These are phyloP conservation scores for Oxyruncus cristatus DNA, from an alignment of 2,113 vertebrate species.

Conservation along the genomic window DNA sequence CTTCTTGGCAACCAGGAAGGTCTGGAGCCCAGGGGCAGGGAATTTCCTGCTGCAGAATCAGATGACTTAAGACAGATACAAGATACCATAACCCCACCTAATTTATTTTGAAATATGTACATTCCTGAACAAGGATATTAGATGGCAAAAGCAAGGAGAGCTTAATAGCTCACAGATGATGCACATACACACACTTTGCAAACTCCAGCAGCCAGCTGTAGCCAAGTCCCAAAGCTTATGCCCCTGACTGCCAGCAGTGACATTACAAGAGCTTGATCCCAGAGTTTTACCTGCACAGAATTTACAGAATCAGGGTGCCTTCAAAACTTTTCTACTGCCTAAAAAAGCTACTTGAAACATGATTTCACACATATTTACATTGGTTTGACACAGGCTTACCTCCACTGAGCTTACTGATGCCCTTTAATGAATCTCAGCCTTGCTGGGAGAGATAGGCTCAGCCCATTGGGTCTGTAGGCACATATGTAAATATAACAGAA, in stretches of 20 bases:
- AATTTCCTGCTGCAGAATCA: not conserved
- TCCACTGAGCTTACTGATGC: not conserved
- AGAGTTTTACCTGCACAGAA: not conserved
- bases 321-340: not conserved
- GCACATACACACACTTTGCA: not conserved
- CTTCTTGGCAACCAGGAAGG: not conserved
- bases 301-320: not conserved
- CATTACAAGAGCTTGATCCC: not conserved
- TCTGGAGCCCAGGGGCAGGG: not conserved
- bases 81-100: not conserved
- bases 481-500: not conserved
- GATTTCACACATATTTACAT: not conserved
- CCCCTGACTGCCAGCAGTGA: not conserved
- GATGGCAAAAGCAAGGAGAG: slow-evolving; percentile 36
- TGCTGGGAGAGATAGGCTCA: not conserved
- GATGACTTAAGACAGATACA: slow-evolving; percentile 40
- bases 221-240: not conserved
- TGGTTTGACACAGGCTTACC: not conserved
- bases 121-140: slow-evolving; percentile 54
- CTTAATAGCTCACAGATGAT: slow-evolving; percentile 54
- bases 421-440: not conserved
- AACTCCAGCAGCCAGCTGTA: not conserved
- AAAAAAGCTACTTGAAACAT: not conserved
- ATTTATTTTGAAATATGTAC: slow-evolving; percentile 41
- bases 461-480: not conserved